A percentile compares a stretch with the other conserved stretches of the same genome.
Evolutionary conservation across 1,140 invertebrate species (phyloP).

Genomic region (Heliconius himera): DNA sequence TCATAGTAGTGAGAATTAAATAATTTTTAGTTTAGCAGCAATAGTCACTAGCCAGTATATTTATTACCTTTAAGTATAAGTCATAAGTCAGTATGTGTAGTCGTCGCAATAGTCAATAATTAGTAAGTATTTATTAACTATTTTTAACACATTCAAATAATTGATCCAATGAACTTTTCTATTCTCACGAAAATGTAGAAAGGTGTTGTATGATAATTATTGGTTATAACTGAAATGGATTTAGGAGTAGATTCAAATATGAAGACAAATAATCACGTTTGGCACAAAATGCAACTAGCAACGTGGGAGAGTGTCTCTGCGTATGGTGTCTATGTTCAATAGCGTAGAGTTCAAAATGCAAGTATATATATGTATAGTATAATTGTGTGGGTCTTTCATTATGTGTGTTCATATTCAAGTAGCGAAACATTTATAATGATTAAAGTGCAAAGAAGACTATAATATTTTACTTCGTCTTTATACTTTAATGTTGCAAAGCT

Average conservation of each 20-base stretch:
- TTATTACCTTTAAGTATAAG: no score
- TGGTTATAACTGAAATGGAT: constrained; percentile 39
- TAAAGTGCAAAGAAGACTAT: constrained; percentile 23
- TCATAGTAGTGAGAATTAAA: neutral
- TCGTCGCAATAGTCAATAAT: neutral
- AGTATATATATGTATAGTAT: constrained; percentile 11
- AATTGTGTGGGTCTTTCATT: constrained; percentile 19
- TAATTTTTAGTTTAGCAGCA: no score
- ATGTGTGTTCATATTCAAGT: constrained; percentile 35
- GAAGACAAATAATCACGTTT: constrained; percentile 33
- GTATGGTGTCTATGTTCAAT: constrained; percentile 25
- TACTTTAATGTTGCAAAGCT: constrained; percentile 13
- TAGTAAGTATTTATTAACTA: neutral
- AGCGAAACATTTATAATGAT: constrained; percentile 12
- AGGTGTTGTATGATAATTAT: neutral
- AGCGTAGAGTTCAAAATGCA: constrained; percentile 8
- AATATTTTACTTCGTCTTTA: constrained; percentile 12
- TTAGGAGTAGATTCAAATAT: constrained; percentile 31
- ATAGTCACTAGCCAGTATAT: no score
- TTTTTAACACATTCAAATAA: neutral
- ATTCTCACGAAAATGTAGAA: neutral
- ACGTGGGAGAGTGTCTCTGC: constrained; percentile 39
- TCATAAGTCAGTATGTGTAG: neutral
- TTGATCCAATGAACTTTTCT: neutral
- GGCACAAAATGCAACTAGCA: constrained; percentile 46